Evolutionary conservation across 2,888 invertebrate species (phyloP).

Genomic region (Catocala fraxini): DNA sequence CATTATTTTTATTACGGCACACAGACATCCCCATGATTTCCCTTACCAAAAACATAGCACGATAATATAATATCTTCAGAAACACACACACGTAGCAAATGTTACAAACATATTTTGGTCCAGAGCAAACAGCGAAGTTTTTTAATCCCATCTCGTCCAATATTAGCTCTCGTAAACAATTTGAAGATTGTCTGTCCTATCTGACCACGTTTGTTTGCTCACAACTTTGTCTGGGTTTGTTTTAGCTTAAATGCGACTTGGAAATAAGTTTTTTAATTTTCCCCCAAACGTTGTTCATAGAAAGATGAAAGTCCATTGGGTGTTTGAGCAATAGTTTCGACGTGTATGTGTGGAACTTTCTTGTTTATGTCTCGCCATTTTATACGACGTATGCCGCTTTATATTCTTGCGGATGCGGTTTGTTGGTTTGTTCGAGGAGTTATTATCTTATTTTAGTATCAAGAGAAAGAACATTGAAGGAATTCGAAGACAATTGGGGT

Average conservation of each 20-base stretch:
- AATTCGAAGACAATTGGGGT: too few species aligned
- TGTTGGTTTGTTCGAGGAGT: too few species aligned
- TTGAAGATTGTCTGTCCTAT: conserved; percentile 41
- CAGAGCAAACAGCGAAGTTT: conserved; percentile 31
- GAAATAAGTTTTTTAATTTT: conserved; percentile 54
- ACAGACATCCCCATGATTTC: background rate
- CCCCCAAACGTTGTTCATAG: conserved; percentile 35
- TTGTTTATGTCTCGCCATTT: conserved; percentile 38
- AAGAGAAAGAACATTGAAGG: too few species aligned
- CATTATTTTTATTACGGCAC: conserved; percentile 11
- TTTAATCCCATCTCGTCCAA: conserved; percentile 37
- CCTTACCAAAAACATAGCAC: conserved; percentile 6
- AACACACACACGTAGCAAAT: background rate
- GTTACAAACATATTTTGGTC: conserved; percentile 25
- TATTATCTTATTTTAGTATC: too few species aligned
- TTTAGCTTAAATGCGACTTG: conserved; percentile 46
- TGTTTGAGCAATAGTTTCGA: conserved; percentile 37
- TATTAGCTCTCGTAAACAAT: conserved; percentile 45
- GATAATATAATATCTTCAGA: conserved; percentile 3
- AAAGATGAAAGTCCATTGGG: conserved; percentile 30
- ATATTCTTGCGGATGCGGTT: background rate
- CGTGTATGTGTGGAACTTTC: conserved; percentile 29
- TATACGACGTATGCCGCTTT: conserved; percentile 24
- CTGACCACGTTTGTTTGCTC: conserved; percentile 39
- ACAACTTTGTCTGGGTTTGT: conserved; percentile 42